A percentile compares a stretch with the other conserved stretches of the same genome.
Evolutionary conservation across 2,888 invertebrate genomes (phyloP).

Genomic region (Sminthurinus aureus): DNA sequence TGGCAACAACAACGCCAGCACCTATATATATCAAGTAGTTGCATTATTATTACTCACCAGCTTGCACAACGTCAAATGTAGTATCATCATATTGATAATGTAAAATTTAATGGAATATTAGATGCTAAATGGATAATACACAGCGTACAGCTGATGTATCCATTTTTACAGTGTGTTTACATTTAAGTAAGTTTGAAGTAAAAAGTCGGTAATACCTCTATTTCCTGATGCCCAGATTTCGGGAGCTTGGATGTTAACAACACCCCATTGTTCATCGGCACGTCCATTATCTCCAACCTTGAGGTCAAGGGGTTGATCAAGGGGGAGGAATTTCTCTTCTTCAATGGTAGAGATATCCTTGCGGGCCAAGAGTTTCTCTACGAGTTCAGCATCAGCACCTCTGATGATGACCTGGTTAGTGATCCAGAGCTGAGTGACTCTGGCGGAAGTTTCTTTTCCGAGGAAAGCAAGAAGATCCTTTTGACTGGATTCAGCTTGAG

Average conservation of each 20-base stretch:
- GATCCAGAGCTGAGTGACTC: slow-evolving; percentile 14
- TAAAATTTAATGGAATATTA: no score
- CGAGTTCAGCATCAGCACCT: neutral
- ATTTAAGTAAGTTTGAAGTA: no score
- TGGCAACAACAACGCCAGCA: no score
- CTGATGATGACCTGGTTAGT: slow-evolving; percentile 31
- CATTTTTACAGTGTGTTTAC: no score
- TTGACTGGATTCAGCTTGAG: slow-evolving; percentile 21
- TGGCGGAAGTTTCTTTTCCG: slow-evolving; percentile 1
- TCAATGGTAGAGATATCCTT: slow-evolving; percentile 5
- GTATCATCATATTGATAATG: no score
- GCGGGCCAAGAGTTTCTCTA: neutral
- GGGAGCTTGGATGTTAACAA: slow-evolving; percentile 21
- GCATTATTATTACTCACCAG: no score
- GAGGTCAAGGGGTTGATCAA: neutral
- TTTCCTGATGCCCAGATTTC: slow-evolving; percentile 5
- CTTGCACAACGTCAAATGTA: no score
- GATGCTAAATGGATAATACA: no score
- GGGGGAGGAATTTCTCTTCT: neutral
- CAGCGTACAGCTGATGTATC: no score
- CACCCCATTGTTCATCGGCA: slow-evolving; percentile 24
- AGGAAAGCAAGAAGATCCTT: neutral
- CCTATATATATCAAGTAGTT: no score
- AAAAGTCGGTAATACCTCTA: neutral
- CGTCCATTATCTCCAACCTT: neutral